phyloP scores from a whole-genome alignment of 2,113 vertebrate species.

The Baryphthengus martii region DNA sequence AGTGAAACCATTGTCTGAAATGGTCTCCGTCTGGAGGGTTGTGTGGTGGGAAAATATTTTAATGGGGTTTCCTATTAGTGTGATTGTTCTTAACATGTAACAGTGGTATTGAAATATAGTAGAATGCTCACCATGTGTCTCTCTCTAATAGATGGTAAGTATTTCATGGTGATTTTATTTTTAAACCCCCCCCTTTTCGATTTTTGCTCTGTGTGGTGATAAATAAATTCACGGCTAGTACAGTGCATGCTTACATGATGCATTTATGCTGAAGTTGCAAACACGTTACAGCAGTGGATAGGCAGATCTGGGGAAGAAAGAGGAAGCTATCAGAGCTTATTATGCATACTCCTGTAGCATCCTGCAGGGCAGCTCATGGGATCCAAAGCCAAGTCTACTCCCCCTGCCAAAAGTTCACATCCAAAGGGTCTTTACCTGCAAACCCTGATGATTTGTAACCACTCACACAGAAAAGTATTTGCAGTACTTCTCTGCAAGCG shows the following conservation, averaged over 20 bases:
- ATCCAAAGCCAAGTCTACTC: not conserved
- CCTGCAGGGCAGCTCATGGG: not conserved
- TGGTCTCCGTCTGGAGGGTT: constrained; percentile 58
- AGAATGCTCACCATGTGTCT: constrained; percentile 19
- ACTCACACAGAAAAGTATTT: not conserved
- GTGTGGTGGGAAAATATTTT: constrained; percentile 75
- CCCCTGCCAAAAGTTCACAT: not conserved
- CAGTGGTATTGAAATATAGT: constrained; percentile 41
- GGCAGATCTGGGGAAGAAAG: not conserved
- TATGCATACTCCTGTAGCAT: not conserved
- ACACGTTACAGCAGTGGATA: not conserved
- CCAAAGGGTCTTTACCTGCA: not conserved
- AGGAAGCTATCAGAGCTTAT: not conserved
- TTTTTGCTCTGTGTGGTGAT: not conserved
- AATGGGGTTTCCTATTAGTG: constrained; percentile 54
- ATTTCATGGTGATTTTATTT: constrained; percentile 54
- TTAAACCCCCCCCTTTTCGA: not conserved
- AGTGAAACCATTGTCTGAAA: constrained; percentile 64
- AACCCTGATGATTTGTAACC: not conserved
- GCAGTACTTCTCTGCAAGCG: not conserved
- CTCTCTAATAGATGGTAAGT: constrained; percentile 31
- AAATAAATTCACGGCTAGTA: not conserved
- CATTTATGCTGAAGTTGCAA: not conserved
- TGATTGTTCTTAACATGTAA: constrained; percentile 44
- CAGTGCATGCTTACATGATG: not conserved